Conservation (phyloP, 1,140 invertebrate species). For the Planococcus citri region DNA sequence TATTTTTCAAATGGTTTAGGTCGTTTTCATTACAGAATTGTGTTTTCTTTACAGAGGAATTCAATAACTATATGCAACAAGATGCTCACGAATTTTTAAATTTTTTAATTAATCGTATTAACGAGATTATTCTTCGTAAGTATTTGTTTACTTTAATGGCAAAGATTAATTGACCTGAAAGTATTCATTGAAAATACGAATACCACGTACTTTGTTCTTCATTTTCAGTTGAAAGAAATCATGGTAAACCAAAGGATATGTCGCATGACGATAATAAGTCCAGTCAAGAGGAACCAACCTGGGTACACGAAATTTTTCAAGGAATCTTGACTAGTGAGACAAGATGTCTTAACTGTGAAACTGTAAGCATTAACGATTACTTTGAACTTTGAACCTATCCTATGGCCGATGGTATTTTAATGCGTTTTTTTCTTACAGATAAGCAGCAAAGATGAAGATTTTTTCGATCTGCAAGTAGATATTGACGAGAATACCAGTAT, state of each 20-base stretch:
- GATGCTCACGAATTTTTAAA: conserved; percentile 99
- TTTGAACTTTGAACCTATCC: not conserved
- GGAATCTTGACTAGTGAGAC: conserved; percentile 99
- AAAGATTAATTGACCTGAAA: not conserved
- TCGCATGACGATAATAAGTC: conserved; percentile 33
- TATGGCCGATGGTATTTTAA: not conserved
- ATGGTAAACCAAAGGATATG: conserved; percentile 35
- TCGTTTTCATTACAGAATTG: not conserved
- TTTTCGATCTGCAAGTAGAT: conserved; percentile 97
- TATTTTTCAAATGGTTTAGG: not conserved
- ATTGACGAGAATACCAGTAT: conserved; percentile 99
- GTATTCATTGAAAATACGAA: not conserved
- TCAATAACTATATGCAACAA: conserved; percentile 99
- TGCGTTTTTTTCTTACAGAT: conserved; percentile 36
- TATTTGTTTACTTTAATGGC: conserved; percentile 25
- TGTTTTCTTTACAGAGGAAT: conserved; percentile 67
- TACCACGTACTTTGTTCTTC: conserved; percentile 19
- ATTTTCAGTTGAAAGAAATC: conserved; percentile 62
- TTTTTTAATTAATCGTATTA: conserved; percentile 94
- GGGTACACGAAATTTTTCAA: conserved; percentile 99
- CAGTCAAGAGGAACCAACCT: conserved; percentile 71
- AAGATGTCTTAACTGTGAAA: conserved; percentile 97
- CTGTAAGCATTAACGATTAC: conserved; percentile 44
- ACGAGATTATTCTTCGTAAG: conserved; percentile 81
- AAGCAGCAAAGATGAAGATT: conserved; percentile 98